A percentile compares a stretch with the other conserved stretches of the same genome.
Conservation (phyloP, 2,888 invertebrate genomes). For the Uropetala carovei region DNA sequence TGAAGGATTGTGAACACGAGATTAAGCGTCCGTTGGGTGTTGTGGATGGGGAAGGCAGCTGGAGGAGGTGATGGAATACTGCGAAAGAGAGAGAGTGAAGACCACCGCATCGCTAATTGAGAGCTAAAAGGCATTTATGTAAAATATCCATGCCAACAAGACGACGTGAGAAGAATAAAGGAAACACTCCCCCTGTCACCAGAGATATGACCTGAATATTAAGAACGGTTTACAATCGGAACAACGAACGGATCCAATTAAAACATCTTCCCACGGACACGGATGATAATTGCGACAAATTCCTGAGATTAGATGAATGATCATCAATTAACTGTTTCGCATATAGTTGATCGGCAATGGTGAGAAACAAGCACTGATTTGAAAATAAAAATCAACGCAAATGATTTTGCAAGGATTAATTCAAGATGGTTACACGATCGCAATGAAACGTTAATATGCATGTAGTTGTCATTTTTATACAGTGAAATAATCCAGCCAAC, state of each 20-base stretch:
- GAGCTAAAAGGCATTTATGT: conserved; percentile 51
- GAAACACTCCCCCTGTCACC: not conserved
- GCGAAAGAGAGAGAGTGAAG: not conserved
- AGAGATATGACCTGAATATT: conserved; percentile 4
- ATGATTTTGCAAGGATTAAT: too few species aligned
- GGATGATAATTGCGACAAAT: conserved; percentile 9
- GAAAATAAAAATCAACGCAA: too few species aligned
- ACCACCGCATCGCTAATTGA: conserved; percentile 31
- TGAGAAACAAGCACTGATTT: too few species aligned
- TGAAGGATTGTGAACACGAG: not conserved
- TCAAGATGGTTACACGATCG: too few species aligned
- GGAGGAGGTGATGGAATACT: not conserved
- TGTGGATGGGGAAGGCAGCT: not conserved
- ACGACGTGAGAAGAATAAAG: conserved; percentile 38
- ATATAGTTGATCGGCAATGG: too few species aligned
- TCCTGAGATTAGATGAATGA: not conserved
- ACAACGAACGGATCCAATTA: conserved; percentile 17
- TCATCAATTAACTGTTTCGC: too few species aligned
- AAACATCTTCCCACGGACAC: conserved; percentile 8
- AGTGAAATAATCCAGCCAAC: too few species aligned
- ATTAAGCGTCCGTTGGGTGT: conserved; percentile 11
- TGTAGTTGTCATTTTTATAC: too few species aligned
- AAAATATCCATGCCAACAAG: conserved; percentile 38
- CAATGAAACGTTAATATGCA: too few species aligned
- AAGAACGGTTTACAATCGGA: not conserved